Evolutionary conservation across 2,113 vertebrate genomes (phyloP).

Genomic region (Microtus pennsylvanicus): DNA sequence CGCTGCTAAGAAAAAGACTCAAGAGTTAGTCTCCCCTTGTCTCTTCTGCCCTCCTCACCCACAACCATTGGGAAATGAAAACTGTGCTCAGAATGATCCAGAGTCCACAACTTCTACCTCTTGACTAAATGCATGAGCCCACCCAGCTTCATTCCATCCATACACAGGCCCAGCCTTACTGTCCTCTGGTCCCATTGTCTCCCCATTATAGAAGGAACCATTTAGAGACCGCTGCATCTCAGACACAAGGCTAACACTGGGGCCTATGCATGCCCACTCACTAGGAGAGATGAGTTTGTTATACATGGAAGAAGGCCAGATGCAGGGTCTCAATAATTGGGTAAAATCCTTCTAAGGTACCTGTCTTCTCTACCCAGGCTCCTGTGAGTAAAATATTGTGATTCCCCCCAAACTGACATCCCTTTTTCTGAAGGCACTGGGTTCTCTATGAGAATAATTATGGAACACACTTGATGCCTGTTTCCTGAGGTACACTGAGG

Average conservation of each 20-base stretch:
- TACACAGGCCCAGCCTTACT: background rate
- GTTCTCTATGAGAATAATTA: background rate
- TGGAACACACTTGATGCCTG: too few species aligned
- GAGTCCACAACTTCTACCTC: background rate
- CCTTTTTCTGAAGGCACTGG: background rate
- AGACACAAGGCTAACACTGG: background rate
- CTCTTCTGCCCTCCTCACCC: too few species aligned
- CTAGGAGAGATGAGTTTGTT: accelerated
- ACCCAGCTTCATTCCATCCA: background rate
- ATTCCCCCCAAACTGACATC: background rate
- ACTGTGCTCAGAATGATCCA: background rate
- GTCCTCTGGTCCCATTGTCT: too few species aligned
- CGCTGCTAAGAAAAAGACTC: background rate
- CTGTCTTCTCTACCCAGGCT: background rate
- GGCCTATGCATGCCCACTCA: too few species aligned
- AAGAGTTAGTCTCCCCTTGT: background rate
- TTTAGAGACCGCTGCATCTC: background rate
- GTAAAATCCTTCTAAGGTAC: background rate
- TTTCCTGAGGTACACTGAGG: too few species aligned
- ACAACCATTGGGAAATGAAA: background rate
- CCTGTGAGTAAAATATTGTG: background rate
- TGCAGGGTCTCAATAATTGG: accelerated
- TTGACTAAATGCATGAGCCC: background rate
- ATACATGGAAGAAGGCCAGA: too few species aligned
- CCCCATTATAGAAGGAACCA: background rate